Percentiles rank a stretch among this genome's conserved stretches.
These are phyloP conservation scores for Orchesella cincta DNA, from an alignment of 1,140 invertebrate species.

Conservation along the genomic window DNA sequence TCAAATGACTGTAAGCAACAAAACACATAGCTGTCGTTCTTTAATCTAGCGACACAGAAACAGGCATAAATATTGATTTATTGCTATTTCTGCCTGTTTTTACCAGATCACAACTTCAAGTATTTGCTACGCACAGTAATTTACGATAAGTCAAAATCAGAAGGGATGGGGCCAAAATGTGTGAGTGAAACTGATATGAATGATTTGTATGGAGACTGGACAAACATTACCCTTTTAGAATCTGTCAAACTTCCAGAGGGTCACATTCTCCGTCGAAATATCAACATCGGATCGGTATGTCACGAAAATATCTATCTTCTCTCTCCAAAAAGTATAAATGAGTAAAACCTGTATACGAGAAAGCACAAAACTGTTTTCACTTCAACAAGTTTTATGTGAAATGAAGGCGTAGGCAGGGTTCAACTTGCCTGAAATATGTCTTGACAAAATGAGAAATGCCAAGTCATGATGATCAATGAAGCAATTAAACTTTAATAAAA, in stretches of 20 bases:
- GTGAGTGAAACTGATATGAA: slow-evolving; percentile 42
- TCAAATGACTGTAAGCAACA: neutral
- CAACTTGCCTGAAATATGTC: no score
- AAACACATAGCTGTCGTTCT: slow-evolving; percentile 28
- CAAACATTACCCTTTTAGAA: slow-evolving; percentile 33
- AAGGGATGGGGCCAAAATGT: slow-evolving; percentile 34
- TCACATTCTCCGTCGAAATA: slow-evolving; percentile 12
- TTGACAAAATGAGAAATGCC: no score
- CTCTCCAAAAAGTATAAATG: neutral
- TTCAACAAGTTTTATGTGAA: no score
- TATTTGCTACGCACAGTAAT: slow-evolving; percentile 45
- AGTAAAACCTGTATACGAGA: neutral
- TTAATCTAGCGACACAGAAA: neutral
- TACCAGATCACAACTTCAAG: slow-evolving; percentile 33
- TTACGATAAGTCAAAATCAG: slow-evolving; percentile 45
- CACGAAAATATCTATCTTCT: slow-evolving; percentile 20
- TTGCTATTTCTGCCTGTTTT: neutral
- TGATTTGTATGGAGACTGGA: slow-evolving; percentile 40
- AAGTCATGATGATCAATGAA: no score
- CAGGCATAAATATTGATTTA: neutral
- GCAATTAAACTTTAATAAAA: no score
- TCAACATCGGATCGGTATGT: slow-evolving; percentile 21
- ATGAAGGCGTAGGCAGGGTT: no score
- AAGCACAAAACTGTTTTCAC: neutral
- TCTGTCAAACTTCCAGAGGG: neutral